A percentile compares a stretch with the other conserved stretches of the same genome.
Conservation (phyloP, 1,140 invertebrate species). For the Halotydeus destructor region DNA sequence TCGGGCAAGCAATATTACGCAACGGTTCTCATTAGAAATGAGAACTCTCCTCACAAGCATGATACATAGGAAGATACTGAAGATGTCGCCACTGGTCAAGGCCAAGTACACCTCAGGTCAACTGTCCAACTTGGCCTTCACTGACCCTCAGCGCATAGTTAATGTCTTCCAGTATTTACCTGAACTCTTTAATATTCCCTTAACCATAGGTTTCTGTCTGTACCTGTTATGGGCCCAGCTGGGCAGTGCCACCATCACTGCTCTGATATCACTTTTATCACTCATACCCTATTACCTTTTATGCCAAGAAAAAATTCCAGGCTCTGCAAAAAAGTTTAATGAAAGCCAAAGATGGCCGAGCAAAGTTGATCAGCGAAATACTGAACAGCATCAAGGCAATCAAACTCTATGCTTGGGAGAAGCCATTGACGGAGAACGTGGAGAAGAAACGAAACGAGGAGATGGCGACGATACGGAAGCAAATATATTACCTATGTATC, state of each 20-base stretch:
- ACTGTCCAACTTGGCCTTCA: slow-evolving; percentile 13
- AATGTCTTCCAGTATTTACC: slow-evolving; percentile 8
- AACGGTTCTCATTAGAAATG: too few species aligned
- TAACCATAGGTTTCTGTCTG: slow-evolving; percentile 21
- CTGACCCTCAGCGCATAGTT: slow-evolving; percentile 3
- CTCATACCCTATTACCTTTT: slow-evolving; percentile 69
- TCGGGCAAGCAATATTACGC: too few species aligned
- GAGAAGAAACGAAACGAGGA: slow-evolving; percentile 6
- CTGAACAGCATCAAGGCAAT: slow-evolving; percentile 27
- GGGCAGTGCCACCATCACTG: slow-evolving; percentile 22
- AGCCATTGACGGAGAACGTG: slow-evolving; percentile 8
- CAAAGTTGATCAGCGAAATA: slow-evolving; percentile 27
- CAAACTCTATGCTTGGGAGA: slow-evolving; percentile 15
- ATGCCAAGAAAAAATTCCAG: slow-evolving; percentile 54
- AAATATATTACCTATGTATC: neutral
- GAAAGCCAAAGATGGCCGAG: slow-evolving; percentile 24
- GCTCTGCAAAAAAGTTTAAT: slow-evolving; percentile 28
- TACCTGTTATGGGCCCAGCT: slow-evolving; percentile 22
- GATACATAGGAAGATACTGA: too few species aligned
- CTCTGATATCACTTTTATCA: slow-evolving; percentile 28
- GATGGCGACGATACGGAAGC: neutral
- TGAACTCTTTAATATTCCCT: slow-evolving; percentile 16
- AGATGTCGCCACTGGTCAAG: too few species aligned
- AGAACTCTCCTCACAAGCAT: too few species aligned
- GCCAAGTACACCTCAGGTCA: slow-evolving; percentile 10